Percentiles rank a stretch among this genome's conserved stretches.
Conservation (phyloP, 2,797 vertebrate genomes). For the Tamandua tetradactyla region DNA sequence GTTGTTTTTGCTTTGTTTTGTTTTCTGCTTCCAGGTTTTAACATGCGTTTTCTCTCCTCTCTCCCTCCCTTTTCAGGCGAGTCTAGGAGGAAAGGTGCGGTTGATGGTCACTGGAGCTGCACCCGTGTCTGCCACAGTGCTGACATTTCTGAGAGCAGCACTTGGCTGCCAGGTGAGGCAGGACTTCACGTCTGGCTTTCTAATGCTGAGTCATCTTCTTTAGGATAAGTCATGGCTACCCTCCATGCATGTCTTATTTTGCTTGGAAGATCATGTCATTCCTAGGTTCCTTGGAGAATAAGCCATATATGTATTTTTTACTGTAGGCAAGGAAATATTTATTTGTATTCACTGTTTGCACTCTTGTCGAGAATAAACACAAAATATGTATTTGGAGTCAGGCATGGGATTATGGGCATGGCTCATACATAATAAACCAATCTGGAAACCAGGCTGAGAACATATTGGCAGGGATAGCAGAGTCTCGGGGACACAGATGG, state of each 20-base stretch:
- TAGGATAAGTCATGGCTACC: no score
- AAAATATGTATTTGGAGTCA: background rate
- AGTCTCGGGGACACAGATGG: background rate
- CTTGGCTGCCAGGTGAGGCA: conserved; percentile 96
- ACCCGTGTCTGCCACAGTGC: conserved; percentile 93
- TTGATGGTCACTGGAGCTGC: conserved; percentile 97
- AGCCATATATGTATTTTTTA: background rate
- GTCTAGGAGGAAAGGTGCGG: conserved; percentile 93
- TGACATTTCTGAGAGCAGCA: conserved; percentile 94
- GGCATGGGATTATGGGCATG: background rate
- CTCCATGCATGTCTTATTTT: background rate
- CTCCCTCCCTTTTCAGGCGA: conserved; percentile 86
- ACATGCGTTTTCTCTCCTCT: background rate
- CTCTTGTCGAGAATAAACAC: background rate
- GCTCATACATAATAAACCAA: background rate
- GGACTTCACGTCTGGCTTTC: fast-evolving
- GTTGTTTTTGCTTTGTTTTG: no score
- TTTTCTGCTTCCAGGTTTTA: background rate
- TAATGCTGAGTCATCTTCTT: background rate
- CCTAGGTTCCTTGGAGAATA: background rate
- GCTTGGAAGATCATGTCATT: background rate
- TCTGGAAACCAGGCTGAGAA: background rate
- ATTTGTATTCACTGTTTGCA: background rate
- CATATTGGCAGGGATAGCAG: background rate
- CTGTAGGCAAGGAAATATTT: background rate